phyloP scores from a whole-genome alignment of 2,797 vertebrate genomes.

The Enteromius viviparus region DNA sequence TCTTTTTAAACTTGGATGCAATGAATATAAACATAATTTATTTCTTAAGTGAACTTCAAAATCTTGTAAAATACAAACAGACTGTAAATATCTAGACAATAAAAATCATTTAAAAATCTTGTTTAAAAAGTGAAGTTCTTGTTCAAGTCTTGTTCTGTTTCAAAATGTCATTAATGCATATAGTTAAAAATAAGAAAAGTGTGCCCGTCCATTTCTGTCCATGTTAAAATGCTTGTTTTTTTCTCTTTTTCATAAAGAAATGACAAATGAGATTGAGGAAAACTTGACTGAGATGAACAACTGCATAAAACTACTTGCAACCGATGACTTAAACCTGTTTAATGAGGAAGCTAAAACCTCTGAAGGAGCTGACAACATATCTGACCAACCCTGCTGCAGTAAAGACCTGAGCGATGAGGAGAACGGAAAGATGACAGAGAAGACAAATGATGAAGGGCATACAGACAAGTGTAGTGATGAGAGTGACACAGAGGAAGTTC shows the following conservation, averaged over 20 bases:
- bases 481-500: constrained; percentile 33
- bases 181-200: neutral
- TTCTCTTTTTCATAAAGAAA: constrained; percentile 73
- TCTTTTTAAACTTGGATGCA: neutral
- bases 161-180: neutral
- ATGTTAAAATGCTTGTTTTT: neutral
- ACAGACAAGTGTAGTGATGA: constrained; percentile 46
- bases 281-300: constrained; percentile 87
- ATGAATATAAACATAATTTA: neutral
- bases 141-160: neutral
- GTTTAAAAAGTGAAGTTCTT: neutral
- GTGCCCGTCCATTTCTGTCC: neutral
- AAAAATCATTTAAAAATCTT: neutral
- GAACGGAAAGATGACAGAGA: neutral
- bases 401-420: constrained; percentile 71
- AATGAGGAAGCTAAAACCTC: neutral
- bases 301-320: constrained; percentile 86
- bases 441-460: constrained; percentile 24
- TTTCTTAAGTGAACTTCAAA: neutral
- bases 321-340: constrained; percentile 72
- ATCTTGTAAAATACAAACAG: neutral
- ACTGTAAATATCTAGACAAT: neutral
- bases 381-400: constrained; percentile 88
- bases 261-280: constrained; percentile 77
- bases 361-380: constrained; percentile 49